Conservation (phyloP, 2,797 vertebrate species). For the Lagodon rhomboides region DNA sequence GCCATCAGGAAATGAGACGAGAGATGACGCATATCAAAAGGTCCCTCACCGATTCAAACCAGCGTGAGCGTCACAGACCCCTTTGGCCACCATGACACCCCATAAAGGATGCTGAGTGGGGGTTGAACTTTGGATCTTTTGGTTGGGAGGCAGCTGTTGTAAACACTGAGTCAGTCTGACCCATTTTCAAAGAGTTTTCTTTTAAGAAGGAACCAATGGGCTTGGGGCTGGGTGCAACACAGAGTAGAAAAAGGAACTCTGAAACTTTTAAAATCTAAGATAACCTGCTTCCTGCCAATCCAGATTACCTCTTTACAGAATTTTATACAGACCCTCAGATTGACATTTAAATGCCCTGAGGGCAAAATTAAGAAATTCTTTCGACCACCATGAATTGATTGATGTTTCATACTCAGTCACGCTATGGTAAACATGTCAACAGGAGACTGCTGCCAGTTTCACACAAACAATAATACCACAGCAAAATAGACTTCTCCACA, state of each 20-base stretch:
- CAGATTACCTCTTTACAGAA: neutral
- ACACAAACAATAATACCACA: slow-evolving; percentile 53
- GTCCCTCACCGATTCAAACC: neutral
- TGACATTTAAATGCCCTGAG: neutral
- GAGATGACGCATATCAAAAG: neutral
- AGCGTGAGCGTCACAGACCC: neutral
- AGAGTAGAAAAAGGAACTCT: neutral
- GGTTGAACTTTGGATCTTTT: slow-evolving; percentile 10
- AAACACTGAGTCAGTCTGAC: slow-evolving; percentile 2
- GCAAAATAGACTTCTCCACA: slow-evolving; percentile 35
- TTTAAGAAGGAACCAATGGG: neutral
- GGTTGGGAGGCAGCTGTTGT: slow-evolving; percentile 20
- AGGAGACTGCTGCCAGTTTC: slow-evolving; percentile 41
- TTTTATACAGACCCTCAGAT: neutral
- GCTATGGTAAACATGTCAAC: slow-evolving; percentile 36
- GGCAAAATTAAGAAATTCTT: slow-evolving; percentile 2
- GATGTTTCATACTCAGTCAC: slow-evolving; percentile 19
- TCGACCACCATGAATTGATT: slow-evolving; percentile 23
- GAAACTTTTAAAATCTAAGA: neutral
- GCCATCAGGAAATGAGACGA: slow-evolving; percentile 6
- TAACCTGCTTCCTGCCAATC: neutral
- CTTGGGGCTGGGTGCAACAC: neutral
- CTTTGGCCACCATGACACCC: neutral
- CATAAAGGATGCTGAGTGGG: neutral
- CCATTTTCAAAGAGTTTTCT: slow-evolving; percentile 11